Evolutionary conservation across 2,113 vertebrate genomes (phyloP).

Genomic region (Marmota monax): DNA sequence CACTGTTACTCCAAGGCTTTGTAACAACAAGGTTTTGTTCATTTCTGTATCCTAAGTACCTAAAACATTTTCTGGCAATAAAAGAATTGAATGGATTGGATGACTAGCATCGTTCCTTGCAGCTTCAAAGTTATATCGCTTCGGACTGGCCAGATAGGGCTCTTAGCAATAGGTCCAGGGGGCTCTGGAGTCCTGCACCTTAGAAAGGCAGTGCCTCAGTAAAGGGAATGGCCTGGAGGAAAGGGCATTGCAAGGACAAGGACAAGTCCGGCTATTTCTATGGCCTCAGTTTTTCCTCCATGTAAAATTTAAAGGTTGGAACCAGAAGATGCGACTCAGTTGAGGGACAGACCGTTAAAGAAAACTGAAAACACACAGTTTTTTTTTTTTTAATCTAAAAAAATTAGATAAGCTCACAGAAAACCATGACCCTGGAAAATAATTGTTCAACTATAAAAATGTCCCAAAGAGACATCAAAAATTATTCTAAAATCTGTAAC

Average conservation of each 20-base stretch:
- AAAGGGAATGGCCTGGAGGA: background rate
- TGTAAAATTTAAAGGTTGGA: background rate
- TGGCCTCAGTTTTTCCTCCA: background rate
- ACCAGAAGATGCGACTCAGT: background rate
- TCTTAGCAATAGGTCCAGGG: background rate
- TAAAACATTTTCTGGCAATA: background rate
- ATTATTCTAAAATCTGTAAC: background rate
- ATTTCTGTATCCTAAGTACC: slow-evolving; percentile 13
- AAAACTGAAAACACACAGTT: background rate
- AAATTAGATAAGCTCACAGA: background rate
- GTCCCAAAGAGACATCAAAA: background rate
- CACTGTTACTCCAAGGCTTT: background rate
- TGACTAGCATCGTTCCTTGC: background rate
- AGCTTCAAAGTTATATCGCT: background rate
- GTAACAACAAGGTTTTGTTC: background rate
- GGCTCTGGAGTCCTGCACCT: background rate
- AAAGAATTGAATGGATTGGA: background rate
- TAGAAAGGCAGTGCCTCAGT: background rate
- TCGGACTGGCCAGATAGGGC: background rate
- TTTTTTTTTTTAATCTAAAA: no score
- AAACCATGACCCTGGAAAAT: background rate
- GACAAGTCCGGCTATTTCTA: background rate
- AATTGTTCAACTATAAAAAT: background rate
- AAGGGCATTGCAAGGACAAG: background rate
- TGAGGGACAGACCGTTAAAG: background rate